Evolutionary conservation across 2,888 invertebrate species (phyloP).

Genomic region (Rhaphigaster nebulosa): DNA sequence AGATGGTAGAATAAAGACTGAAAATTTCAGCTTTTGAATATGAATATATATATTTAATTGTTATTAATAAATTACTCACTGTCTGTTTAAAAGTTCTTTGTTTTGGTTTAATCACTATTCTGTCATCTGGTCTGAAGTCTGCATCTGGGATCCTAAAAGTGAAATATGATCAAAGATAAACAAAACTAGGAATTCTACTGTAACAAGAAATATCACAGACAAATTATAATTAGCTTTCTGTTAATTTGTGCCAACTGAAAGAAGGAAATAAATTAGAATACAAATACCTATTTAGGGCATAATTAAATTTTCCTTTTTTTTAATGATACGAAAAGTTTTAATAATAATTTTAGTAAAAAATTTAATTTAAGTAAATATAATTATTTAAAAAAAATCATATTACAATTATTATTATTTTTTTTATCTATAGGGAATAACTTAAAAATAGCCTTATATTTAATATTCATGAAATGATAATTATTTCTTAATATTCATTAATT

Average conservation of each 20-base stretch:
- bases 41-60: background rate
- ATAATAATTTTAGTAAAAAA: background rate
- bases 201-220: background rate
- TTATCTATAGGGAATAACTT: too few relatives aligned
- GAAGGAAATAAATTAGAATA: background rate
- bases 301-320: background rate
- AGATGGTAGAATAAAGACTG: background rate
- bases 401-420: too few relatives aligned
- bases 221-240: background rate
- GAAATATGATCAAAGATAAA: background rate
- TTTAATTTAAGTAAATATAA: too few relatives aligned
- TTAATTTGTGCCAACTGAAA: background rate
- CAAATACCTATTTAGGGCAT: background rate
- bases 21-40: background rate
- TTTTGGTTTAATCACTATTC: slow-evolving; percentile 43
- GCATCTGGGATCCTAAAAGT: slow-evolving; percentile 53
- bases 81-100: slow-evolving; percentile 51
- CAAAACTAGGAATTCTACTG: background rate
- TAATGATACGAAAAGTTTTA: background rate
- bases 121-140: slow-evolving; percentile 8
- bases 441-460: too few relatives aligned
- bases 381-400: too few relatives aligned
- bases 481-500: too few relatives aligned
- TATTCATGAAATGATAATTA: too few relatives aligned
- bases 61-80: background rate